phyloP scores from a whole-genome alignment of 2,113 vertebrate genomes.

The Gallinago paraguaiae region DNA sequence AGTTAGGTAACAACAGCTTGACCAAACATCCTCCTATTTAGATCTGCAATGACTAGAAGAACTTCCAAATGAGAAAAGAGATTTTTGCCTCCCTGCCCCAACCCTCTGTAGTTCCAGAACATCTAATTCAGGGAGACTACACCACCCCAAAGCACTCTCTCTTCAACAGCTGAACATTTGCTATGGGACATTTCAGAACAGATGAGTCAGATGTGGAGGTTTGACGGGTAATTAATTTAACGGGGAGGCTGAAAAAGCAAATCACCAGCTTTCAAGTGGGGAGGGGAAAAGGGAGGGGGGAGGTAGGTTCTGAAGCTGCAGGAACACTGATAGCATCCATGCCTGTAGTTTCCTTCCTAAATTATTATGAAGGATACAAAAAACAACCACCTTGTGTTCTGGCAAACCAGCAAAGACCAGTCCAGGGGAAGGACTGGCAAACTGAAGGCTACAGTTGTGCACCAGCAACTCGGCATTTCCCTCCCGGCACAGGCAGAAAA shows the following conservation, averaged over 20 bases:
- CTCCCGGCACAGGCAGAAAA: background rate
- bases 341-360: background rate
- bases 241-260: background rate
- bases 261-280: background rate
- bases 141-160: background rate
- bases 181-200: background rate
- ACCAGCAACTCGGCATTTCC: background rate
- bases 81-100: background rate
- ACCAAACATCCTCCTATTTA: background rate
- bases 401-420: background rate
- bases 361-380: background rate
- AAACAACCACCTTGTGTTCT: background rate
- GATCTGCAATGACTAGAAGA: background rate
- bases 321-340: background rate
- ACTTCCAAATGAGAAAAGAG: background rate
- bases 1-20: background rate
- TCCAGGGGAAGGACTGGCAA: background rate
- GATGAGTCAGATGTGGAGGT: background rate
- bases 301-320: background rate
- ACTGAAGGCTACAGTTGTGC: background rate
- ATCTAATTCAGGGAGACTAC: background rate
- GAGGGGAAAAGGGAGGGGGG: no score
- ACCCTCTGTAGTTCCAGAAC: background rate
- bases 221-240: slow-evolving; percentile 13
- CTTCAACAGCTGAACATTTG: background rate